Evolutionary conservation across 2,113 vertebrate genomes (phyloP), one percentile per base, ranked within the genome.

Genomic region (Macroglossus sobrinus): DNA sequence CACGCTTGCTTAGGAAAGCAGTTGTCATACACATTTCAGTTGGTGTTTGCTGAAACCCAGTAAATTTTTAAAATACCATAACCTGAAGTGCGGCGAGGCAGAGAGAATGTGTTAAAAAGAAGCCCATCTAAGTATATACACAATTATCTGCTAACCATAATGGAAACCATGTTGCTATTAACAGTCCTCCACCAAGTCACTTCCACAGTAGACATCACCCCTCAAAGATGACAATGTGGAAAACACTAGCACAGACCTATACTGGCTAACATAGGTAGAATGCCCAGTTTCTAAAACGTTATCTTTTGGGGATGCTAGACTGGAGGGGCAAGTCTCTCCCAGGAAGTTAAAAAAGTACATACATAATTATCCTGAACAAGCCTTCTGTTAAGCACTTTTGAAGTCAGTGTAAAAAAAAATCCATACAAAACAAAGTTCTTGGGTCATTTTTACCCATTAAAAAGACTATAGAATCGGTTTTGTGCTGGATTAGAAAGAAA

Each of bases 351-450:
- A 98, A 98, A 91, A 72, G 47, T 96, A 66, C 71, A 80, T 93
- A 93, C 88, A 97, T 96, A 91, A 57, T 94, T 98, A 91, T 93
- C 94, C 74, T 93, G 96, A 98, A 98, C 97, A 98, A 97, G 97
- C 96, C 92, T 97, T 79, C 79, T 28, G 69, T 76, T 97, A 97
- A 97, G 97, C 93, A 97, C 94, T 98, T 98, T 96, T 97, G 94
- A 96, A 97, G 75, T 88, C 91, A 82, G 57, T 86, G 68, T 94
- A 98, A 98, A 98, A 88, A 80, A 91, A 97, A 97, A 97, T 90
- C 91, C 96, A 85, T 98, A 98, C 78, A 98, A 98, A 98, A 98
- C 93, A 97, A 96, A 98, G 63, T 19, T 97, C 85, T 84, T 93
- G 95, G 86, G 94, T 98, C 87, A 91, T 96, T 97, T 98, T 98